Evolutionary conservation across 2,797 vertebrate species (phyloP), one percentile per base, ranked within the genome.

Genomic region (Mustela erminea): DNA sequence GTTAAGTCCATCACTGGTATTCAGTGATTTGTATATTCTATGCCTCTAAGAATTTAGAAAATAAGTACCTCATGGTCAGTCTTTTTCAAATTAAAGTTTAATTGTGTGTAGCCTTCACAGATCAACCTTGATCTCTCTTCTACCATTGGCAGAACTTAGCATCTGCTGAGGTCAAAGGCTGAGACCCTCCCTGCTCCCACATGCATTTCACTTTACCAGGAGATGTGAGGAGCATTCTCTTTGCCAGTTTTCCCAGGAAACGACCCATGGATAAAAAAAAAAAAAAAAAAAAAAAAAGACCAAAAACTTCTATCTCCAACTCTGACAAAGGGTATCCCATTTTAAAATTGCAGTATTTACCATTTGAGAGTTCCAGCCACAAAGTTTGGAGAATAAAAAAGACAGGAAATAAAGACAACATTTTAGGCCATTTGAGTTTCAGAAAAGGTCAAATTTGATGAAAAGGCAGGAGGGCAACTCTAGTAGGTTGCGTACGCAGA

Each of bases 101-200:
- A 41, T 10, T 64, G 1, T 52, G 52, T 35, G 25, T 6, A 13
- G 4, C 4, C 46, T 17, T 17, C 21, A 46, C 8, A 66, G 20
- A 43, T 38, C 17, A 43, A 35, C n/a, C 32, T 35, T 11, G 5
- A 25, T 23, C 20, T n/a, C 25, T 11, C 2, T 38, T 54, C 7
- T 60, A 8, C 1, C 23, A 2, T 3, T 46, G 25, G 10, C 2
- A 4, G 11, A 46, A 23, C 1, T 14, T 23, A 27, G 13, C 9
- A 17, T 56, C 18, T 84, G 62, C 41, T 87, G 14, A 38, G 11
- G 38, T 35, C 41, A 20, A 15, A 21, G 41, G 3, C 32, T 3
- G 9, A 74, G 62, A 64, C 9, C 12, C 18, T 21, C 25, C 2
- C 2, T 6, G 2, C 2, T 14, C 25, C 32, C 13, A 21, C 7